Evolutionary conservation across 2,888 invertebrate species (phyloP).

Genomic region (Cecidostiba fungosa): DNA sequence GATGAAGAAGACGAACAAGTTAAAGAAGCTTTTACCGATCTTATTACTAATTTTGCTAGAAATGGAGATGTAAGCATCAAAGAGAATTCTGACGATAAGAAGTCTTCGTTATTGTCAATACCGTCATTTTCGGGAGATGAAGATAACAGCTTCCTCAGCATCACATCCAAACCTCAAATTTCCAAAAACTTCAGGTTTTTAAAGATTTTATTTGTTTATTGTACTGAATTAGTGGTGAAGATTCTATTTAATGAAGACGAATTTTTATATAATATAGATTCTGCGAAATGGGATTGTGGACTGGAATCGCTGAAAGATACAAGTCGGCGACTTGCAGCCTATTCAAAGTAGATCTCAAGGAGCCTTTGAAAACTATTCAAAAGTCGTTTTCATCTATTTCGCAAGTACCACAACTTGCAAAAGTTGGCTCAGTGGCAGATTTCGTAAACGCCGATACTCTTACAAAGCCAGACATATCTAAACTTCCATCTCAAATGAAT

Average conservation of each 20-base stretch:
- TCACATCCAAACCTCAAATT: slow-evolving; percentile 80
- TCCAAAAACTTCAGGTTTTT: slow-evolving; percentile 77
- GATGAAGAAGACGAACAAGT: slow-evolving; percentile 84
- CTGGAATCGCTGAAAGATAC: slow-evolving; percentile 83
- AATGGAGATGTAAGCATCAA: slow-evolving; percentile 77
- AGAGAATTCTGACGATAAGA: slow-evolving; percentile 71
- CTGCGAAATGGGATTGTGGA: slow-evolving; percentile 87
- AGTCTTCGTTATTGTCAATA: slow-evolving; percentile 28
- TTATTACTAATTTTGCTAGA: slow-evolving; percentile 86
- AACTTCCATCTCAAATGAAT: not conserved
- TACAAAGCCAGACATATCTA: not conserved
- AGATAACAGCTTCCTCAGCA: slow-evolving; percentile 82
- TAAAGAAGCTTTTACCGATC: slow-evolving; percentile 84
- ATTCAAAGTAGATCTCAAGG: slow-evolving; percentile 62
- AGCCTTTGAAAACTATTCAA: slow-evolving; percentile 52
- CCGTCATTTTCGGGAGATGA: slow-evolving; percentile 70
- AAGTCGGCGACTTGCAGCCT: slow-evolving; percentile 82
- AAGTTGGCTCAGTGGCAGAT: slow-evolving; percentile 41
- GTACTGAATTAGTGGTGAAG: not conserved
- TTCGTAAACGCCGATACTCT: not conserved
- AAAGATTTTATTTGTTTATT: not conserved
- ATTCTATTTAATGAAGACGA: slow-evolving; percentile 24
- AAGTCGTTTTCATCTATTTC: slow-evolving; percentile 5
- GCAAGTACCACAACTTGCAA: slow-evolving; percentile 17
- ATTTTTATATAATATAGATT: slow-evolving; percentile 78